These are phyloP conservation scores for Lacerta bilineata DNA, from an alignment of 2,797 vertebrate genomes.

Conservation along the genomic window DNA sequence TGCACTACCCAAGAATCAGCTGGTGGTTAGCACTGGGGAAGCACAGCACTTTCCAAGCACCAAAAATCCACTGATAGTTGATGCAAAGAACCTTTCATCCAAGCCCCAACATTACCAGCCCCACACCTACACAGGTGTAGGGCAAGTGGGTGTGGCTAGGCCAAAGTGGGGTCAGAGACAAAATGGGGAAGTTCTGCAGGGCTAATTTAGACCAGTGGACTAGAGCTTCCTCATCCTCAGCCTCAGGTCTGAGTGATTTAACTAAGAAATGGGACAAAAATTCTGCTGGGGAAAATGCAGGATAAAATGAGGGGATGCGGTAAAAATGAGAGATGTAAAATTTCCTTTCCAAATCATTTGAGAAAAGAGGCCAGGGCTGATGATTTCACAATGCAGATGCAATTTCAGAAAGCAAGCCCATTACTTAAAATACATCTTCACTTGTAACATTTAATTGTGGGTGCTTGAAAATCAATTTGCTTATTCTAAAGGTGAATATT, in stretches of 20 bases:
- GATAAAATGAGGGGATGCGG: background rate
- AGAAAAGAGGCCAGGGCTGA: background rate
- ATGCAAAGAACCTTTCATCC: too few relatives aligned
- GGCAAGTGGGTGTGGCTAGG: too few relatives aligned
- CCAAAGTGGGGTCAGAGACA: too few relatives aligned
- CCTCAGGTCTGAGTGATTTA: background rate
- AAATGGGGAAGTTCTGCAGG: too few relatives aligned
- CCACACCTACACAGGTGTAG: too few relatives aligned
- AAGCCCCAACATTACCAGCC: too few relatives aligned
- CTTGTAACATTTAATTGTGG: background rate
- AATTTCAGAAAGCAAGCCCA: background rate
- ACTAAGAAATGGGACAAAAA: background rate
- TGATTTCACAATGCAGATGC: background rate
- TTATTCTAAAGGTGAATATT: background rate
- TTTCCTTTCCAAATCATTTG: background rate
- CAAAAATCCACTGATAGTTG: too few relatives aligned
- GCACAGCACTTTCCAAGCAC: too few relatives aligned
- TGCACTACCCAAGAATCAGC: too few relatives aligned
- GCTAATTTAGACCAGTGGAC: too few relatives aligned
- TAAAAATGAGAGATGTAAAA: background rate
- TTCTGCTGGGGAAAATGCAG: background rate
- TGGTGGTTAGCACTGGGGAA: too few relatives aligned
- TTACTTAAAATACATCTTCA: constrained; percentile 30
- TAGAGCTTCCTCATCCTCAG: too few relatives aligned
- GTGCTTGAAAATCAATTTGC: constrained; percentile 7